A percentile compares a stretch with the other conserved stretches of the same genome.
Evolutionary conservation across 2,888 invertebrate species (phyloP).

Genomic region (Mermis nigrescens): DNA sequence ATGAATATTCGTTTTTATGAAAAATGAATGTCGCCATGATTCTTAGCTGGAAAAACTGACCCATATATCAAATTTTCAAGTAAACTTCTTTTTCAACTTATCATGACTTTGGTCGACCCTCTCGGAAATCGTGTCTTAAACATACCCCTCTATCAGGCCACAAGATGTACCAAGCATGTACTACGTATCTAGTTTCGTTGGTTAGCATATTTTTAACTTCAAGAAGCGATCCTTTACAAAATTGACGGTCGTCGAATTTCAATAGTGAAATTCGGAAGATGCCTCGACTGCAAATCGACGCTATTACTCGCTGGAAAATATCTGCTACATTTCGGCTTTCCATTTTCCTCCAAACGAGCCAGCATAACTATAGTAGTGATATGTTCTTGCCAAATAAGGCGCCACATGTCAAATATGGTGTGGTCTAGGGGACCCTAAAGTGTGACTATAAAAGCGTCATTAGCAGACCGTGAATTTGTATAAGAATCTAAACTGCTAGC

Average conservation of each 20-base stretch:
- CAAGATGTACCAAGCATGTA: not conserved
- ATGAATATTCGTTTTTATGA: no score
- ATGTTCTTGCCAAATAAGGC: not conserved
- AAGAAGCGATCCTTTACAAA: not conserved
- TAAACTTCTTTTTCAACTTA: no score
- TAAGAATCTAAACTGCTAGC: no score
- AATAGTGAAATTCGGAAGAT: not conserved
- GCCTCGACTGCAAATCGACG: not conserved
- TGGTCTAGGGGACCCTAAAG: not conserved
- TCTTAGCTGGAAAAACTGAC: no score
- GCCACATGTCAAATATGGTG: not conserved
- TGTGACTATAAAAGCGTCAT: no score
- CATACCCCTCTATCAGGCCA: conserved; percentile 1
- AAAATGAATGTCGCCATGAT: no score
- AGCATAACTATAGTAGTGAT: not conserved
- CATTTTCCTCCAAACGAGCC: not conserved
- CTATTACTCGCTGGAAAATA: not conserved
- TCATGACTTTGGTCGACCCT: no score
- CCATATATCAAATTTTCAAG: no score
- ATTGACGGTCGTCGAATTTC: not conserved
- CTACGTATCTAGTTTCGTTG: not conserved
- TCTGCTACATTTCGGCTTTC: not conserved
- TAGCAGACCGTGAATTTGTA: no score
- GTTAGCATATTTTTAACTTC: not conserved
- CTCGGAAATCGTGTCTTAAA: no score